Evolutionary conservation across 30 jellyfish, hydroid and myxozoan species (phyloP).

Genomic region (Morbakka virulenta): DNA sequence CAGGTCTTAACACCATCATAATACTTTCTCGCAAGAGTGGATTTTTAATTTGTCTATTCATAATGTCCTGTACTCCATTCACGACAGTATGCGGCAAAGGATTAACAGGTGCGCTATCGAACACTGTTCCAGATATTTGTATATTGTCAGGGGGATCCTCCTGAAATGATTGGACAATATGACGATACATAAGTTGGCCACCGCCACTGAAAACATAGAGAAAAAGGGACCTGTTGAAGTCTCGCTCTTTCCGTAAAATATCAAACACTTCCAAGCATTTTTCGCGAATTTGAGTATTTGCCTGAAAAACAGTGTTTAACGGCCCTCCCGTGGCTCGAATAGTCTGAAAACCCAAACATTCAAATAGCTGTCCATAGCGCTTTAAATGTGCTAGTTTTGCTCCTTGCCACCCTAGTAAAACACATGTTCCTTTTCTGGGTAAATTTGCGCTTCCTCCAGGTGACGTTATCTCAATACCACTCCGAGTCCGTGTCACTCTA

Average conservation of each 20-base stretch:
- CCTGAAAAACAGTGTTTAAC: constrained; percentile 49
- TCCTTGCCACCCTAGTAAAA: constrained; percentile 85
- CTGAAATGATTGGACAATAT: constrained; percentile 18
- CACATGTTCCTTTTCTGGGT: constrained; percentile 47
- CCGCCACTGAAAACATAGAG: constrained; percentile 71
- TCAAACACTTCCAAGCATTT: constrained; percentile 30
- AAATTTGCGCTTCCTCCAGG: background rate
- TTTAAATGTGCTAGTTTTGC: constrained; percentile 43
- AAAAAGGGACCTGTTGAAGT: constrained; percentile 7
- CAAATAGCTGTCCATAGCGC: constrained; percentile 62
- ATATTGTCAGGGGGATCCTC: background rate
- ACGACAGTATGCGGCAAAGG: constrained; percentile 58
- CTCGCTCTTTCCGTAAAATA: constrained; percentile 3
- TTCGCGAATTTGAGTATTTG: constrained; percentile 47
- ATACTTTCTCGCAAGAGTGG: constrained; percentile 12
- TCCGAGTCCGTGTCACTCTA: background rate
- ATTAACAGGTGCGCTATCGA: constrained; percentile 89
- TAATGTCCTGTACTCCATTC: constrained; percentile 36
- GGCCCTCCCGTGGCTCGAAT: constrained; percentile 64
- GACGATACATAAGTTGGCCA: constrained; percentile 61
- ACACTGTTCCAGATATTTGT: constrained; percentile 46
- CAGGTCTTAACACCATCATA: constrained; percentile 8
- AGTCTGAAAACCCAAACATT: constrained; percentile 45
- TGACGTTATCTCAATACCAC: background rate
- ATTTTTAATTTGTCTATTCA: constrained; percentile 21